Percentiles rank a stretch among this genome's conserved stretches.
Conservation (phyloP, 2,113 vertebrate genomes). For the Microtus oregoni region DNA sequence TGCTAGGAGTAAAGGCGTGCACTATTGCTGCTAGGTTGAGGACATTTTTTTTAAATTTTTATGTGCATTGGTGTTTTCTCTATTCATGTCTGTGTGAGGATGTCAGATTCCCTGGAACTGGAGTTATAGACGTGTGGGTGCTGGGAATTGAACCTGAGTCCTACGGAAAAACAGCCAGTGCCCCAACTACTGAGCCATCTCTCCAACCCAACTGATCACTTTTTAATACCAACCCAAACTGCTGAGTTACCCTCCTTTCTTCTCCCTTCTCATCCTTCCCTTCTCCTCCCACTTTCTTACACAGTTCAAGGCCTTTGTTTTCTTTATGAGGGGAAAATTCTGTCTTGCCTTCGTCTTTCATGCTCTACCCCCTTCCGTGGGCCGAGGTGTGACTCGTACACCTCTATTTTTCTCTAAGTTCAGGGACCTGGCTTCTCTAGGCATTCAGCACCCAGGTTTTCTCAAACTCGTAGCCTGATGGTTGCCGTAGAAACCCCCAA, state of each 20-base stretch:
- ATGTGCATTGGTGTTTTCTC: background rate
- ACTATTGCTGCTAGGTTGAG: background rate
- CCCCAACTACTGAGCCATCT: background rate
- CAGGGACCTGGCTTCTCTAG: background rate
- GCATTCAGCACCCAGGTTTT: background rate
- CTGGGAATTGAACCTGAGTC: background rate
- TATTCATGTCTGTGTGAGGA: background rate
- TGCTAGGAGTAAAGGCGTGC: background rate
- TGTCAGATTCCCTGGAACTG: background rate
- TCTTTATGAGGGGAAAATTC: background rate
- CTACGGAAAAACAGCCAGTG: background rate
- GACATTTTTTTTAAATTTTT: too few species aligned
- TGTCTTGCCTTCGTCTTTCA: background rate
- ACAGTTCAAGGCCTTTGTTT: background rate
- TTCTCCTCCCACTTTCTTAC: background rate
- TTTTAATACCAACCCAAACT: background rate
- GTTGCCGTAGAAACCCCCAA: background rate
- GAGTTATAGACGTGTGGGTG: background rate
- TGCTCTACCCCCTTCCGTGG: background rate
- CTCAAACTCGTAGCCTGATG: background rate
- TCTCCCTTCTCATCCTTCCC: background rate
- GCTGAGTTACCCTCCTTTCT: background rate
- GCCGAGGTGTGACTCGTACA: accelerated
- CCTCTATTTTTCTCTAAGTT: background rate
- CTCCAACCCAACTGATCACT: background rate